A percentile compares a stretch with the other conserved stretches of the same genome.
Conservation (phyloP, 2,113 vertebrate genomes). For the Colinus virginianus region DNA sequence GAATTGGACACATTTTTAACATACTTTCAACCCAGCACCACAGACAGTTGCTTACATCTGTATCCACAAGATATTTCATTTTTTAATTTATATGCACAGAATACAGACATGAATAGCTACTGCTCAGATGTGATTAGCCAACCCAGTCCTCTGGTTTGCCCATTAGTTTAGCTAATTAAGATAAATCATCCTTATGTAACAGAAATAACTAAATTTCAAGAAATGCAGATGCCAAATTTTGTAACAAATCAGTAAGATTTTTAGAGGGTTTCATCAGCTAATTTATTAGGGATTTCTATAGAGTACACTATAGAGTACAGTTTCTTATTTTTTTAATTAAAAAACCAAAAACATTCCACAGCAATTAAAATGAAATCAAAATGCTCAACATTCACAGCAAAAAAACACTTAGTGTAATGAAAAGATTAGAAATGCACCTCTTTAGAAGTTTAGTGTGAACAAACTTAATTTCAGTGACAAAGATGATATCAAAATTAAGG, state of each 20-base stretch:
- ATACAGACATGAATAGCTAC: fast-evolving
- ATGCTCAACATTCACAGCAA: background rate
- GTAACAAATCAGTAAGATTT: background rate
- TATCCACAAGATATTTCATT: background rate
- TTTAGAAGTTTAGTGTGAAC: background rate
- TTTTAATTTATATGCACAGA: background rate
- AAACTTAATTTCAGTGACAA: background rate
- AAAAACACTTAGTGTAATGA: too few species aligned
- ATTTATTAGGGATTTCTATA: background rate
- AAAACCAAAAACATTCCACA: background rate
- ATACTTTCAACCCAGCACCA: background rate
- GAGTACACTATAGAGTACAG: background rate
- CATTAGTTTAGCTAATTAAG: background rate
- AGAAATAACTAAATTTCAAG: background rate
- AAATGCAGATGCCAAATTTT: background rate
- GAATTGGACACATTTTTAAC: background rate
- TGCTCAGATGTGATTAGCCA: background rate
- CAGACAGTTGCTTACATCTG: background rate
- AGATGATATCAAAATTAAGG: background rate
- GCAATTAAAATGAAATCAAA: background rate
- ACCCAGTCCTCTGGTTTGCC: background rate
- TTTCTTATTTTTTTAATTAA: too few species aligned
- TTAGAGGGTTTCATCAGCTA: background rate
- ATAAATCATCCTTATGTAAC: background rate
- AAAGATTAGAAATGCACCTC: too few species aligned